A percentile compares a stretch with the other conserved stretches of the same genome.
Evolutionary conservation across 2,888 invertebrate genomes (phyloP).

Genomic region (Cremastobaeus sp.): DNA sequence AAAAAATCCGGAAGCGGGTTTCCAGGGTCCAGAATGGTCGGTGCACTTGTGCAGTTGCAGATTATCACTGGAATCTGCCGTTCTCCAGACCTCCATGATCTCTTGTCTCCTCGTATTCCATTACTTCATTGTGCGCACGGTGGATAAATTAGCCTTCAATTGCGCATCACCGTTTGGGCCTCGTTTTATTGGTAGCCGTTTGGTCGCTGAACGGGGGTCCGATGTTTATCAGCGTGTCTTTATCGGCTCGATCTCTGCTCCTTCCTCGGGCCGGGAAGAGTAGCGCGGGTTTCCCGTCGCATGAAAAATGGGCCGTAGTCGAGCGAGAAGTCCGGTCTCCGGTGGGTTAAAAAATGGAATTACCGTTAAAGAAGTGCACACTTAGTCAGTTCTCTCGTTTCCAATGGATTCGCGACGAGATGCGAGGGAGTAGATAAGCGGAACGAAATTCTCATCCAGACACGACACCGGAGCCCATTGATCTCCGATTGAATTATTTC

Average conservation of each 20-base stretch:
- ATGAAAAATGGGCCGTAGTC: slow-evolving; percentile 52
- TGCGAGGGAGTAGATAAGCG: slow-evolving; percentile 59
- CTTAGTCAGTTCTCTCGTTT: slow-evolving; percentile 61
- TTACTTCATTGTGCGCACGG: too few species aligned
- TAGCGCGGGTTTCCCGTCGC: slow-evolving; percentile 47
- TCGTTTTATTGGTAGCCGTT: not conserved
- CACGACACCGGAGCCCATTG: slow-evolving; percentile 43
- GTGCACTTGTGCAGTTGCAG: too few species aligned
- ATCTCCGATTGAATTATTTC: slow-evolving; percentile 46
- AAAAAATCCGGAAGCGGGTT: too few species aligned
- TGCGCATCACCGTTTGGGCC: not conserved
- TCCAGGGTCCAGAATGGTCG: too few species aligned
- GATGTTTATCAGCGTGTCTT: slow-evolving; percentile 31
- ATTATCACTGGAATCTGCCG: too few species aligned
- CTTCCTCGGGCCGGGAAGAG: not conserved
- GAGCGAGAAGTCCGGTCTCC: slow-evolving; percentile 58
- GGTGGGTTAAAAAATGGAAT: slow-evolving; percentile 62
- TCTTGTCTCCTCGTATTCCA: too few species aligned
- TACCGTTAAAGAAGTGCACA: slow-evolving; percentile 72
- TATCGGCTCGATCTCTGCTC: slow-evolving; percentile 22
- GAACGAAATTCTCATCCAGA: slow-evolving; percentile 51
- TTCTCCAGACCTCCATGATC: too few species aligned
- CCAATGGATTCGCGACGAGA: slow-evolving; percentile 60
- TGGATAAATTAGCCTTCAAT: not conserved
- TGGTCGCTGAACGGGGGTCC: not conserved